Conservation (phyloP, 2,113 vertebrate species). For the Etheostoma spectabile region DNA sequence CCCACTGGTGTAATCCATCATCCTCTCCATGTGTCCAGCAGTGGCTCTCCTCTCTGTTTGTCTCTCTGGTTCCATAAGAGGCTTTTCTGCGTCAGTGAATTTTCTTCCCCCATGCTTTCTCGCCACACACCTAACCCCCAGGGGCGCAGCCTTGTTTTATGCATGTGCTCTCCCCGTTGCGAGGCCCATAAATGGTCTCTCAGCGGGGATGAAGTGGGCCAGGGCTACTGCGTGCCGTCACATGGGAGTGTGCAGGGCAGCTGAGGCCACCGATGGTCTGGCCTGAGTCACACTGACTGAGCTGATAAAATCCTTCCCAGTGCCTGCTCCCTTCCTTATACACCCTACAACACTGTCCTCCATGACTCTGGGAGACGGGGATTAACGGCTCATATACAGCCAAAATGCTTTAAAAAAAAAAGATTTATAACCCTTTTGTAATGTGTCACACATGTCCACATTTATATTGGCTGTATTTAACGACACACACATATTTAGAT, state of each 20-base stretch:
- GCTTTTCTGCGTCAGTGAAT: slow-evolving; percentile 74
- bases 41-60: slow-evolving; percentile 17
- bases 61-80: slow-evolving; percentile 61
- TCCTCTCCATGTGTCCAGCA: slow-evolving; percentile 47
- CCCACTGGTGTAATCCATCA: slow-evolving; percentile 10
- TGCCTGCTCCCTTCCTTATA: not conserved
- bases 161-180: slow-evolving; percentile 56
- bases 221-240: slow-evolving; percentile 49
- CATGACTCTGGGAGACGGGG: slow-evolving; percentile 28
- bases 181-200: slow-evolving; percentile 69
- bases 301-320: slow-evolving; percentile 25
- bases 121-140: slow-evolving; percentile 64
- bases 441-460: too few relatives aligned
- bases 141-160: slow-evolving; percentile 71
- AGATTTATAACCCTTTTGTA: too few relatives aligned
- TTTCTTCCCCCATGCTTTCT: slow-evolving; percentile 66
- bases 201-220: slow-evolving; percentile 50
- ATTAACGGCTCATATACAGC: not conserved
- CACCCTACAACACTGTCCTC: slow-evolving; percentile 20
- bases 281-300: slow-evolving; percentile 28
- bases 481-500: too few relatives aligned
- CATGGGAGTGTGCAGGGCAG: slow-evolving; percentile 33
- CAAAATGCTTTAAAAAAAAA: too few relatives aligned
- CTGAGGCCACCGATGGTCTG: slow-evolving; percentile 45
- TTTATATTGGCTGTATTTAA: too few relatives aligned